Conservation (phyloP, 2,797 vertebrate species). For the Helostoma temminkii region DNA sequence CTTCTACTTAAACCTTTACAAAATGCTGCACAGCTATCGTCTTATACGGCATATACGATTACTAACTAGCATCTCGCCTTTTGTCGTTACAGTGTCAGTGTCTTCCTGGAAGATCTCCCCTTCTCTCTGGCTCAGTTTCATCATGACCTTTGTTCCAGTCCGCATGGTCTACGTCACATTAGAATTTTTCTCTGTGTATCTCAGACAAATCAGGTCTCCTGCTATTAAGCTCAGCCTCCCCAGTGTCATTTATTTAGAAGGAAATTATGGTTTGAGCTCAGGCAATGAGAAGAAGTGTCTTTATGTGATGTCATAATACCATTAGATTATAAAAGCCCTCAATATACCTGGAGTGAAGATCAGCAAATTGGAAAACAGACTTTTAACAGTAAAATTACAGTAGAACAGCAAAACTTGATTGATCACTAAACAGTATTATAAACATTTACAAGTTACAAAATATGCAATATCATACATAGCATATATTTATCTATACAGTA, state of each 20-base stretch:
- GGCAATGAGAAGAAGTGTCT: slow-evolving; percentile 14
- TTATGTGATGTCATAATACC: slow-evolving; percentile 19
- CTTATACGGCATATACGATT: slow-evolving; percentile 5
- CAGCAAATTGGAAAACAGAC: slow-evolving; percentile 33
- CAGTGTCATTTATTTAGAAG: slow-evolving; percentile 21
- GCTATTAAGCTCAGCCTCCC: slow-evolving; percentile 39
- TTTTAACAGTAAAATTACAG: slow-evolving; percentile 47
- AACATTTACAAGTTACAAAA: slow-evolving; percentile 76
- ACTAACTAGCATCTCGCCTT: slow-evolving; percentile 16
- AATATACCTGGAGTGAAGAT: slow-evolving; percentile 26
- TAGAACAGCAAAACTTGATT: slow-evolving; percentile 42
- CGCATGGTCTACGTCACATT: slow-evolving; percentile 54
- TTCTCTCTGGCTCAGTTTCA: slow-evolving; percentile 36
- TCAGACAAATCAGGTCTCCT: slow-evolving; percentile 28
- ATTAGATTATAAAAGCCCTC: slow-evolving; percentile 24
- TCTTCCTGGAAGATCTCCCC: slow-evolving; percentile 1
- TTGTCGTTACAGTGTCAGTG: slow-evolving; percentile 10
- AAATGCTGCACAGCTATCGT: slow-evolving; percentile 1
- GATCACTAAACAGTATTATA: slow-evolving; percentile 61
- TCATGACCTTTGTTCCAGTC: slow-evolving; percentile 47
- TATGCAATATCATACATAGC: slow-evolving; percentile 63
- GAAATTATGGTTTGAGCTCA: slow-evolving; percentile 37
- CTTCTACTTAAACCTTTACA: slow-evolving; percentile 10
- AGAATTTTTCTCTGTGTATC: slow-evolving; percentile 42
- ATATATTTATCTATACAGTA: slow-evolving; percentile 47